Conservation (phyloP, 2,888 invertebrate genomes). For the Mylabris sibirica region DNA sequence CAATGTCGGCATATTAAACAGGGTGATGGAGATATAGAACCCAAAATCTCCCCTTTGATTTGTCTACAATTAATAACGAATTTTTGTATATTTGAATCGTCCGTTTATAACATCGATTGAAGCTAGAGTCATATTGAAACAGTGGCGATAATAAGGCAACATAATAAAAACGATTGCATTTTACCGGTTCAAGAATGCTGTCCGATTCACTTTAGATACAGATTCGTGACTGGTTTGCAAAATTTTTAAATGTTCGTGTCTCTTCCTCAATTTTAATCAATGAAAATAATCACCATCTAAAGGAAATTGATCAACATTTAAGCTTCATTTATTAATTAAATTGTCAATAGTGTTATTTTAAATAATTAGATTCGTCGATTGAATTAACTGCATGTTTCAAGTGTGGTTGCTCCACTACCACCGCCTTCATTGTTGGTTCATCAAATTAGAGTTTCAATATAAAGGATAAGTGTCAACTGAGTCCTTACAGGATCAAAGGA, state of each 20-base stretch:
- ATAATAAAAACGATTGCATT: conserved; percentile 26
- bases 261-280: not conserved
- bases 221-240: conserved; percentile 20
- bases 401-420: not conserved
- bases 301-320: no score
- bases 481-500: conserved; percentile 51
- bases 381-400: not conserved
- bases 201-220: conserved; percentile 18
- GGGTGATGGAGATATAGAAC: no score
- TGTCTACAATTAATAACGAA: not conserved
- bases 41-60: not conserved
- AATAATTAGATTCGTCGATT: not conserved
- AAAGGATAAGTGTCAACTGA: conserved; percentile 31
- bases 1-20: not conserved
- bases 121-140: conserved; percentile 33
- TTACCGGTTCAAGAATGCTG: conserved; percentile 27
- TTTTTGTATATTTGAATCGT: no score
- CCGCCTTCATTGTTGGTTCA: not conserved
- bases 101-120: conserved; percentile 17
- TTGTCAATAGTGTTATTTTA: no score
- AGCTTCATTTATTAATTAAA: no score
- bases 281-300: not conserved
- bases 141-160: conserved; percentile 15
- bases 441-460: not conserved
- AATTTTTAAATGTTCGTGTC: not conserved